Evolutionary conservation across 2,888 invertebrate species (phyloP).

Genomic region (Nephrocerus scutellatus): DNA sequence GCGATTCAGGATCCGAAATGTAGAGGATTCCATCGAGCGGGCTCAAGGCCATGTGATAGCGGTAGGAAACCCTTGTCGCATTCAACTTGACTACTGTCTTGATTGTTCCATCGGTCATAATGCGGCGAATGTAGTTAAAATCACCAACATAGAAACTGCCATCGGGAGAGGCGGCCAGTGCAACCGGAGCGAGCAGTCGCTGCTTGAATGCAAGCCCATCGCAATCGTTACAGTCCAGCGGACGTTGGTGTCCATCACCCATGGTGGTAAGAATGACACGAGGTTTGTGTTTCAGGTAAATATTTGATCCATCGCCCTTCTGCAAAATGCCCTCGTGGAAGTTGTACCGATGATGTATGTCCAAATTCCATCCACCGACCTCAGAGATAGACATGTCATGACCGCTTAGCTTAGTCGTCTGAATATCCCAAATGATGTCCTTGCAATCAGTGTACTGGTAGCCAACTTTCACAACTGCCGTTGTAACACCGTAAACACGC

Average conservation of each 20-base stretch:
- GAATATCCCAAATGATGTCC: constrained; percentile 91
- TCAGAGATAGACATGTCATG: constrained; percentile 96
- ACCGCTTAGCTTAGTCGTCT: constrained; percentile 89
- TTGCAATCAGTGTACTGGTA: constrained; percentile 92
- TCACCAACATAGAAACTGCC: constrained; percentile 94
- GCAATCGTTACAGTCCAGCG: constrained; percentile 75
- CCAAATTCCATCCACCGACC: constrained; percentile 95
- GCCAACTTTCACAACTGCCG: constrained; percentile 90
- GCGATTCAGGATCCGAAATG: constrained; percentile 93
- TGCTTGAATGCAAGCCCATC: constrained; percentile 73
- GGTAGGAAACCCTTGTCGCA: constrained; percentile 87
- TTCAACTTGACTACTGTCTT: constrained; percentile 54
- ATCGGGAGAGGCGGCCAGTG: constrained; percentile 84
- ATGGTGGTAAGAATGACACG: constrained; percentile 83
- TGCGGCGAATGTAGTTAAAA: constrained; percentile 85
- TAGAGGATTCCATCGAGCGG: constrained; percentile 90
- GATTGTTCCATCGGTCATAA: constrained; percentile 72
- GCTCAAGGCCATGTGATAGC: constrained; percentile 93
- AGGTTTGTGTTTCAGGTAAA: constrained; percentile 88
- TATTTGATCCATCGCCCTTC: constrained; percentile 94
- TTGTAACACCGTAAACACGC: constrained; percentile 92
- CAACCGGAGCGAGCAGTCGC: constrained; percentile 84
- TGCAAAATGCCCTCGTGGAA: constrained; percentile 97
- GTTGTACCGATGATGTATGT: constrained; percentile 96
- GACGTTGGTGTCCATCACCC: constrained; percentile 86